Evolutionary conservation across 1,140 invertebrate species (phyloP).

Genomic region (Leptopilina clavipes): DNA sequence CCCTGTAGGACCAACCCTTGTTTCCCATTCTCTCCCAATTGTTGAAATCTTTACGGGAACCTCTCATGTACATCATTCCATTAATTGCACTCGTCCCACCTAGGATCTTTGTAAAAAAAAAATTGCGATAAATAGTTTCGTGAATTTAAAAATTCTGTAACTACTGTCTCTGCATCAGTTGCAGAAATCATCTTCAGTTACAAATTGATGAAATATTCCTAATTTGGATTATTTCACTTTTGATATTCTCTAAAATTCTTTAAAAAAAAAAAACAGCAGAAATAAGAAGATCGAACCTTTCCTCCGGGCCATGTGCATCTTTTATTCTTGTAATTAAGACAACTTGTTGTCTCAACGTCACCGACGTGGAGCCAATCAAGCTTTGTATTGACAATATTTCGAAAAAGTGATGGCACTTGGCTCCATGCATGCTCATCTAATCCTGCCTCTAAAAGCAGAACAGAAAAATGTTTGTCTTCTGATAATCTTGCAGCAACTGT

Average conservation of each 20-base stretch:
- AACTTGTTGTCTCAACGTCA: constrained; percentile 86
- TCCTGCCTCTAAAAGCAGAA: constrained; percentile 74
- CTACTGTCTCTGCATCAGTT: too few relatives aligned
- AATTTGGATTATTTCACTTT: too few relatives aligned
- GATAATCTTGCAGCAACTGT: constrained; percentile 72
- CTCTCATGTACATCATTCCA: constrained; percentile 87
- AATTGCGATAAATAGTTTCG: too few relatives aligned
- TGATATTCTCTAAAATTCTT: too few relatives aligned
- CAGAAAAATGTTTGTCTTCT: constrained; percentile 64
- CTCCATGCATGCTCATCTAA: constrained; percentile 62
- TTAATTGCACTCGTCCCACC: constrained; percentile 86
- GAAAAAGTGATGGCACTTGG: constrained; percentile 44
- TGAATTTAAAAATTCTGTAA: too few relatives aligned
- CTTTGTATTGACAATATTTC: constrained; percentile 74
- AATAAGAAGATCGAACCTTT: constrained; percentile 50
- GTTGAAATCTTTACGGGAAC: constrained; percentile 85
- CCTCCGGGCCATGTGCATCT: constrained; percentile 68
- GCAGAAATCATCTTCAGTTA: too few relatives aligned
- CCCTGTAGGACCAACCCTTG: constrained; percentile 80
- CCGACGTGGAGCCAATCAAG: constrained; percentile 94
- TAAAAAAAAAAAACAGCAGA: too few relatives aligned
- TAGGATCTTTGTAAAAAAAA: too few relatives aligned
- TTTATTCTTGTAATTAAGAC: constrained; percentile 77
- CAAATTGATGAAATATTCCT: too few relatives aligned
- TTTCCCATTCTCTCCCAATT: constrained; percentile 81